These are phyloP conservation scores for Zaprionus africanus DNA, from an alignment of 1,140 invertebrate species.

Conservation along the genomic window DNA sequence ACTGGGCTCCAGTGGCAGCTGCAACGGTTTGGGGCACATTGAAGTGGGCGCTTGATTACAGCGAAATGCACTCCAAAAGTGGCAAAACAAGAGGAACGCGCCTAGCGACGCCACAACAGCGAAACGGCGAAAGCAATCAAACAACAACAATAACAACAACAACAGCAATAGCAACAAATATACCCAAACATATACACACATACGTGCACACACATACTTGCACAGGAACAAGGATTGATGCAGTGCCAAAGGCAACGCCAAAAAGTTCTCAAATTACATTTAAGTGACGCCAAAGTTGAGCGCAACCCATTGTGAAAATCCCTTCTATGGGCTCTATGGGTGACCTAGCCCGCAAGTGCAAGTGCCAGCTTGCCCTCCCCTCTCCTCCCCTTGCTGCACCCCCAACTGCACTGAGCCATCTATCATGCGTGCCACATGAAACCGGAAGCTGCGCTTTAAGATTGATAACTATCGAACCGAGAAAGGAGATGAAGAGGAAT, in stretches of 20 bases:
- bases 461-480: neutral
- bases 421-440: neutral
- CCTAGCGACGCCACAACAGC: conserved; percentile 36
- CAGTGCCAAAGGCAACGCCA: conserved; percentile 44
- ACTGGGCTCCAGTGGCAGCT: neutral
- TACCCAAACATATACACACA: neutral
- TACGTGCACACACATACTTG: neutral
- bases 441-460: neutral
- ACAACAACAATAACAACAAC: conserved; percentile 33
- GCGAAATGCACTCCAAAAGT: conserved; percentile 77
- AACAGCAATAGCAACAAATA: conserved; percentile 1
- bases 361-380: neutral
- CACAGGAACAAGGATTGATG: conserved; percentile 5
- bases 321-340: conserved; percentile 45
- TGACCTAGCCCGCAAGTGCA: conserved; percentile 15
- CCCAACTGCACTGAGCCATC: neutral
- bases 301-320: conserved; percentile 74
- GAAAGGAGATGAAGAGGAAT: neutral
- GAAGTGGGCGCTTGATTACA: conserved; percentile 77
- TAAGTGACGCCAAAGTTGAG: conserved; percentile 76
- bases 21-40: conserved; percentile 31
- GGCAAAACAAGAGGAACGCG: conserved; percentile 46
- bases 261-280: conserved; percentile 77
- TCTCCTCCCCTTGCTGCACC: neutral
- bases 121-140: conserved; percentile 53